Conservation (phyloP, 2,113 vertebrate genomes). For the Malurus alboscapulatus region DNA sequence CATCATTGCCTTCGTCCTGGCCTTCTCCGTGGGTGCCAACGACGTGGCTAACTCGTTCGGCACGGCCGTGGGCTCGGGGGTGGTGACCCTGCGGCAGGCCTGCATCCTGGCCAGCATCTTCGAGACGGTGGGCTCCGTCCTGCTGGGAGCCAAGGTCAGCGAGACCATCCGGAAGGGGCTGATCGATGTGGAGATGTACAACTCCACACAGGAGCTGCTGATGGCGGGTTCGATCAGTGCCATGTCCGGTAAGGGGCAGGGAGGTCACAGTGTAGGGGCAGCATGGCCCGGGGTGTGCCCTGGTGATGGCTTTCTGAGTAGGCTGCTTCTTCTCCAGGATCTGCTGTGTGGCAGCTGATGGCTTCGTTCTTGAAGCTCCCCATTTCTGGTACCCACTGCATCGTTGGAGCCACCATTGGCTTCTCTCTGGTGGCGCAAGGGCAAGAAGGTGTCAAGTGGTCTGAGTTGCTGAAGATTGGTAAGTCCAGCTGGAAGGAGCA, state of each 20-base stretch:
- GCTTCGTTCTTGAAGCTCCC: slow-evolving; percentile 96
- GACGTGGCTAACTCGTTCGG: slow-evolving; percentile 98
- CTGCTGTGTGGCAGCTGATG: slow-evolving; percentile 91
- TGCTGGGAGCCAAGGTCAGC: slow-evolving; percentile 94
- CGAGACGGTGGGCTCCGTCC: slow-evolving; percentile 90
- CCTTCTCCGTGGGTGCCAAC: slow-evolving; percentile 96
- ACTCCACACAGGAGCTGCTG: slow-evolving; percentile 66
- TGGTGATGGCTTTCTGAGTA: background rate
- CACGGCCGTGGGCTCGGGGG: slow-evolving; percentile 94
- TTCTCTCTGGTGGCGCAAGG: slow-evolving; percentile 91
- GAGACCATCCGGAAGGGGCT: slow-evolving; percentile 95
- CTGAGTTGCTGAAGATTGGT: slow-evolving; percentile 92
- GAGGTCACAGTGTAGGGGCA: accelerated
- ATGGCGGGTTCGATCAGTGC: slow-evolving; percentile 89
- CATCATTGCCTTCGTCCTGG: slow-evolving; percentile 92
- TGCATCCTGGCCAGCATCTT: slow-evolving; percentile 92
- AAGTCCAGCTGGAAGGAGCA: background rate
- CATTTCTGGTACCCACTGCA: slow-evolving; percentile 97
- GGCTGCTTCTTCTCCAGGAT: slow-evolving; percentile 74
- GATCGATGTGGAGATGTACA: slow-evolving; percentile 89
- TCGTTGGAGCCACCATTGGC: slow-evolving; percentile 94
- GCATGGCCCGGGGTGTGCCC: accelerated
- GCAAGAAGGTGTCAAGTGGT: slow-evolving; percentile 88
- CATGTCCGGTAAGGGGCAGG: slow-evolving; percentile 88
- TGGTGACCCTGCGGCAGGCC: slow-evolving; percentile 88